Conservation (phyloP, 2,797 vertebrate species). For the Danio kyathit region DNA sequence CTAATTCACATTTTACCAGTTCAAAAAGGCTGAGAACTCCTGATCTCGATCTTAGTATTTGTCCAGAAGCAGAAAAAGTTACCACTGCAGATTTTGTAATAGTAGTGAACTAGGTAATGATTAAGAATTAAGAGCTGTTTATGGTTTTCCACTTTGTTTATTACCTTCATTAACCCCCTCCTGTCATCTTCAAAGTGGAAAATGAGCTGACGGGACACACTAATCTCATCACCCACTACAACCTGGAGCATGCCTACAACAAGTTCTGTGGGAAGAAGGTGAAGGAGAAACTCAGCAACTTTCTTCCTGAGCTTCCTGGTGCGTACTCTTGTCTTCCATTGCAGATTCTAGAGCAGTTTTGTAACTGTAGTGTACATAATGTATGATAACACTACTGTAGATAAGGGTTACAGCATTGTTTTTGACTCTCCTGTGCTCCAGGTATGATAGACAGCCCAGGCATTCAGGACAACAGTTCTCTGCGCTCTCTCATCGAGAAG, state of each 20-base stretch:
- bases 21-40: neutral
- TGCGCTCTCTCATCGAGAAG: constrained; percentile 95
- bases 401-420: neutral
- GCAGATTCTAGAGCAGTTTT: neutral
- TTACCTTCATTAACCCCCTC: neutral
- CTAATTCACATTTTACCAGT: too few relatives aligned
- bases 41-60: neutral
- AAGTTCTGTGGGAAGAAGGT: constrained; percentile 99
- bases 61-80: neutral
- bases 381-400: neutral
- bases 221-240: constrained; percentile 97
- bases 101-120: neutral
- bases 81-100: too few relatives aligned
- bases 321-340: neutral
- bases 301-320: constrained; percentile 95
- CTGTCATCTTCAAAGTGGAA: constrained; percentile 79
- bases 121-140: neutral
- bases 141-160: too few relatives aligned
- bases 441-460: constrained; percentile 97
- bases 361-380: neutral
- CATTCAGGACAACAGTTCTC: constrained; percentile 93
- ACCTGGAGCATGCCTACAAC: constrained; percentile 95
- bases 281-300: constrained; percentile 98
- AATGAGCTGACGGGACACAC: constrained; percentile 96
- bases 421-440: constrained; percentile 51